Evolutionary conservation across 2,113 vertebrate species (phyloP).

Genomic region (Nettapus auritus): DNA sequence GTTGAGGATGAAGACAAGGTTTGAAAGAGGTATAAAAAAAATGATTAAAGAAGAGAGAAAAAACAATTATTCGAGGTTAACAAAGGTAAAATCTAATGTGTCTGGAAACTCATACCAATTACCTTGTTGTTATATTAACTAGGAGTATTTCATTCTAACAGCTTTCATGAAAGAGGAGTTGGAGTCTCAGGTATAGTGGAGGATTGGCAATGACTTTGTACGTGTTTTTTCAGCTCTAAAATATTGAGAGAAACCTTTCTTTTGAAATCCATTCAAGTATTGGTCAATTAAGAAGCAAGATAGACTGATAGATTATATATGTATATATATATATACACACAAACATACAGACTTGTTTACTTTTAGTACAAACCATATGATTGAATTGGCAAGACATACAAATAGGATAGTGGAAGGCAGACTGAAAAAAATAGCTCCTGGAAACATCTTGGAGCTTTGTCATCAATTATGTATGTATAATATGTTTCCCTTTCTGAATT

Average conservation of each 20-base stretch:
- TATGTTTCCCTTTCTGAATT: too few species aligned
- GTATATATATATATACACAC: too few species aligned
- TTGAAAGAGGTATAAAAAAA: neutral
- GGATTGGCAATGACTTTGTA: neutral
- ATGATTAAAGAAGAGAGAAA: neutral
- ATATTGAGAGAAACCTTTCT: neutral
- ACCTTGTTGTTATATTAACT: neutral
- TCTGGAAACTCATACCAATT: neutral
- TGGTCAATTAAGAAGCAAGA: neutral
- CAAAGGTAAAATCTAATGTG: neutral
- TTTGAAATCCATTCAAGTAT: neutral
- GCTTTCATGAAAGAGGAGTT: neutral
- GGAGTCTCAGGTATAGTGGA: neutral
- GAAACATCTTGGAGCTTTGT: too few species aligned
- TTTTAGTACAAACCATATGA: too few species aligned
- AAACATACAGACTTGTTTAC: too few species aligned
- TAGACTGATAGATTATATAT: neutral
- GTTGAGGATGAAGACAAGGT: neutral
- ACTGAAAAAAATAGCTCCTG: too few species aligned
- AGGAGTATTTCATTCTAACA: neutral
- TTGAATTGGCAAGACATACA: too few species aligned
- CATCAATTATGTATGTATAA: too few species aligned
- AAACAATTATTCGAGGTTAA: neutral
- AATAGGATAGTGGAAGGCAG: too few species aligned
- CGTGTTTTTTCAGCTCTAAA: neutral